Evolutionary conservation across 2,797 vertebrate genomes (phyloP).

Genomic region (Chanos chanos): DNA sequence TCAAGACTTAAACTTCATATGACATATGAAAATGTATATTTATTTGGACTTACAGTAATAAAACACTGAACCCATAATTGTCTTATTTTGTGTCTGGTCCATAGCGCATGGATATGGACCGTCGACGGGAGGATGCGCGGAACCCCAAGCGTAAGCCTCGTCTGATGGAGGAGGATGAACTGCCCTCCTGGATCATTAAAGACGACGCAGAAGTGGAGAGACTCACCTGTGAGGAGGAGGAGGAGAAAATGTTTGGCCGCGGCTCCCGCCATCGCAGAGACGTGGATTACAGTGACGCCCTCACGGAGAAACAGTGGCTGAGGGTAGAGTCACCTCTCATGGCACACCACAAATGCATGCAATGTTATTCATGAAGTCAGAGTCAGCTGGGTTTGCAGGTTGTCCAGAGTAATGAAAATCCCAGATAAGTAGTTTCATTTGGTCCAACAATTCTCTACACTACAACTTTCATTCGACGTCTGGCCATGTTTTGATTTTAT

Average conservation of each 20-base stretch:
- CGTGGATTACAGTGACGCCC: constrained; percentile 94
- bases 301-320: constrained; percentile 98
- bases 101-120: constrained; percentile 97
- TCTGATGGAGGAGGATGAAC: constrained; percentile 94
- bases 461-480: no score
- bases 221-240: constrained; percentile 94
- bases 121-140: constrained; percentile 90
- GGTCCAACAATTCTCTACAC: no score
- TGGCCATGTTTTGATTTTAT: no score
- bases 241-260: constrained; percentile 94
- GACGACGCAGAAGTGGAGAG: constrained; percentile 96
- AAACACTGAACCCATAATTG: no score
- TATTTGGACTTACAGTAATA: not conserved
- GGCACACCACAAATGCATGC: no score
- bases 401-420: no score
- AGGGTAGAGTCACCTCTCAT: constrained; percentile 81
- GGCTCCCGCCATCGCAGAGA: constrained; percentile 92
- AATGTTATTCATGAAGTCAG: no score
- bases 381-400: no score
- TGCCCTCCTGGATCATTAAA: constrained; percentile 97
- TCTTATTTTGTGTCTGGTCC: no score
- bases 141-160: constrained; percentile 95
- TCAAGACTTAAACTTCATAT: no score
- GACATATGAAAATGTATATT: no score
- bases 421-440: no score